These are phyloP conservation scores for Melanotaenia pygmaea DNA, from an alignment of 2,797 vertebrate genomes.

Conservation along the genomic window DNA sequence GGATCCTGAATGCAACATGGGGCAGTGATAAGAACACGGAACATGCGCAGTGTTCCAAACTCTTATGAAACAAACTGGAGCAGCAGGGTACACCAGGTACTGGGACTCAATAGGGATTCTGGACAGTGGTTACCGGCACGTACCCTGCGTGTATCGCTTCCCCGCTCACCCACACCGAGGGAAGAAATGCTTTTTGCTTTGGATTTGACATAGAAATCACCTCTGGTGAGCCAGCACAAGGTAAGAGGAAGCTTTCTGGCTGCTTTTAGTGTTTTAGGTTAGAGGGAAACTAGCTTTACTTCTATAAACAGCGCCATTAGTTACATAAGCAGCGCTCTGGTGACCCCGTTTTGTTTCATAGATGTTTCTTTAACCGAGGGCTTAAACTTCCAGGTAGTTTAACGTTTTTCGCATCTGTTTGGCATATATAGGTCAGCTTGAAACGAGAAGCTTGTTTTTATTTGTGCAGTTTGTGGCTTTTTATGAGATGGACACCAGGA, in stretches of 20 bases:
- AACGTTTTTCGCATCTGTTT: neutral
- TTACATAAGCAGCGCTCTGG: conserved; percentile 70
- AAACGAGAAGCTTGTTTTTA: neutral
- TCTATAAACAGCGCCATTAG: conserved; percentile 48
- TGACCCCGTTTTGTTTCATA: conserved; percentile 72
- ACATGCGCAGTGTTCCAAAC: conserved; percentile 54
- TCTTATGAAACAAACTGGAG: conserved; percentile 62
- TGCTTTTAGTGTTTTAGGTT: neutral
- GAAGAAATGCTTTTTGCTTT: conserved; percentile 70
- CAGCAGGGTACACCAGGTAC: conserved; percentile 7
- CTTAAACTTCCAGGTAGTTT: neutral
- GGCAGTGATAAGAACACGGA: neutral
- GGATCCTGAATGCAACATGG: conserved; percentile 16
- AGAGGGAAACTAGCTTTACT: neutral
- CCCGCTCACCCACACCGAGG: neutral
- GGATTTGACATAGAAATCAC: conserved; percentile 69
- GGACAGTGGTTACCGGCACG: neutral
- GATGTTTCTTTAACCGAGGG: neutral
- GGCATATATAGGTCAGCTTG: rapidly evolving
- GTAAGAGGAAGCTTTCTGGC: conserved; percentile 39
- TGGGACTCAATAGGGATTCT: neutral
- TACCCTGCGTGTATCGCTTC: rapidly evolving
- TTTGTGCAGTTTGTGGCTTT: rapidly evolving
- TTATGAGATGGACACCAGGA: neutral
- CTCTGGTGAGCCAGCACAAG: conserved; percentile 53